Evolutionary conservation across 2,888 invertebrate species (phyloP), one percentile per base, ranked within the genome.

Genomic region (Ectemnius lituratus): DNA sequence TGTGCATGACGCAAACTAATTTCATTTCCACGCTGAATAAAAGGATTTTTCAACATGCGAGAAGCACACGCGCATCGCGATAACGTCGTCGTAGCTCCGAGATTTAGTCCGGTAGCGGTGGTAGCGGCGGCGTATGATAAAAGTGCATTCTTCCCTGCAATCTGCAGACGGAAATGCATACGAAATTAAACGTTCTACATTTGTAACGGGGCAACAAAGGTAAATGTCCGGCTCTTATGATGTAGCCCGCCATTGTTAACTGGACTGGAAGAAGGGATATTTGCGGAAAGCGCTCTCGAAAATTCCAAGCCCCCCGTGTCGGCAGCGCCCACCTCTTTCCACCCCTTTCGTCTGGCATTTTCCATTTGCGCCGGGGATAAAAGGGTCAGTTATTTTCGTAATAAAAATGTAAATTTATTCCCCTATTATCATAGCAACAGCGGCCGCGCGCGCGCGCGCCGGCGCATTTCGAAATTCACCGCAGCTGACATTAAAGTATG

Each of bases 371-470:
- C 13, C n/a, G 37, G 45, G 28, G 37, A 8, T 46, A 62, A 46
- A 62, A 16, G 20, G 16, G 23, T 45, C 37, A 62, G 45, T 37
- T n/a, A 23, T 46, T 20, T 28, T 27, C 60, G 27, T n/a, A 58
- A 16, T 11, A 16, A 66, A 20, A 58, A 67, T 66, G 47, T 13
- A 66, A 65, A 70, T 61, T 66, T 66, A 27, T 61, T 45, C 20
- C 20, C 28, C n/a, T n/a, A 57, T 27, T 11, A 58, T 46, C n/a
- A 62, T 70, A 23, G 45, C n/a, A 11, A 45, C 37, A 23, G 16
- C n/a, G 6, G 46, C 20, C 20, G 1, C 20, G 20, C 4, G 18
- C 23, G n/a, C 45, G 11, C 14, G 20, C 13, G 18, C n/a, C 20
- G 20, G 16, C 62, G 4, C 45, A 20, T 20, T 70, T 52, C 18